Conservation (phyloP, 2,797 vertebrate species). For the Aselliscus stoliczkanus region DNA sequence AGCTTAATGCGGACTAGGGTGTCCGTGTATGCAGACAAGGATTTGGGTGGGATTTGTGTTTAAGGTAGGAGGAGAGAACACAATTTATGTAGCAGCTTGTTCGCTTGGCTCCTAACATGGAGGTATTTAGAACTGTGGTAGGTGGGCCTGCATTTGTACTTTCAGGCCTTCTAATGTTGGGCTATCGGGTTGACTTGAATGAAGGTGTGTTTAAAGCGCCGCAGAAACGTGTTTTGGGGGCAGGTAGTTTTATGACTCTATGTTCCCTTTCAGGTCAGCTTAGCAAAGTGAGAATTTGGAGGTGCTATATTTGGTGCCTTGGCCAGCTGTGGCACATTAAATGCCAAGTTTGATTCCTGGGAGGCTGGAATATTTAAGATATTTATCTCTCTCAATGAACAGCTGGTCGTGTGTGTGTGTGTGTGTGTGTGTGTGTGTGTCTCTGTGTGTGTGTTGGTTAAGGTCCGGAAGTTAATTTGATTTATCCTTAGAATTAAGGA, state of each 20-base stretch:
- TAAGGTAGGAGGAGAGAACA: background rate
- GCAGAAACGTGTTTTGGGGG: background rate
- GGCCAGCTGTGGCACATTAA: background rate
- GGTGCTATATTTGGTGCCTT: background rate
- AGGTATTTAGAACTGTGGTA: background rate
- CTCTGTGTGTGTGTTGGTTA: background rate
- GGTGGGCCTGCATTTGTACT: background rate
- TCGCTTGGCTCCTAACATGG: background rate
- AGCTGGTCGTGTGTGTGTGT: background rate
- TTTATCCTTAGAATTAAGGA: slow-evolving; percentile 26
- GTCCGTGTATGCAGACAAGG: background rate
- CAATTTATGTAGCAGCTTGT: background rate
- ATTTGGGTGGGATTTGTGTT: background rate
- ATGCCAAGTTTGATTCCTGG: background rate
- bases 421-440: background rate
- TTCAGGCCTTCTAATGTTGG: background rate
- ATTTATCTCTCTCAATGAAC: slow-evolving; percentile 4
- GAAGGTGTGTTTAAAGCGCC: background rate
- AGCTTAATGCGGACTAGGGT: background rate
- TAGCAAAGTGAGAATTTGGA: background rate
- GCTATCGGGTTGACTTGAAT: background rate
- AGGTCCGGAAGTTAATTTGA: background rate
- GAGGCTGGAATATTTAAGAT: background rate
- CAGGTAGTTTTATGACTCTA: background rate
- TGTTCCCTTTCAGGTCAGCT: background rate